phyloP scores from a whole-genome alignment of 2,113 vertebrate genomes.

The Hydrolagus affinis region DNA sequence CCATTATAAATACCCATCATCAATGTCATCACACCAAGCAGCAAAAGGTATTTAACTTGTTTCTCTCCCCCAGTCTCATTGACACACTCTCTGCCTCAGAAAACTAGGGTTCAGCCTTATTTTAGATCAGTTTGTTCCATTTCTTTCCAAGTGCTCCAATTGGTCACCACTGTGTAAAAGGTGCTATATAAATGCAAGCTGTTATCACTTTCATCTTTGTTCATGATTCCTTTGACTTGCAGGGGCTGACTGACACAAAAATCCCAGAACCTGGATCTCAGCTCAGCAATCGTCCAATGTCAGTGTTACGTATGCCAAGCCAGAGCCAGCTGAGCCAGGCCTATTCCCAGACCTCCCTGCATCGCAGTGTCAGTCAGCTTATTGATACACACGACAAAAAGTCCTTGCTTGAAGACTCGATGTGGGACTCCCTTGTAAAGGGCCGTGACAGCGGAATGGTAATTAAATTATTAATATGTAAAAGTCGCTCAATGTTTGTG shows the following conservation, averaged over 20 bases:
- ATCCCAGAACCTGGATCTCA: slow-evolving; percentile 54
- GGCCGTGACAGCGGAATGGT: slow-evolving; percentile 72
- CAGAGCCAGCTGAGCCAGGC: slow-evolving; percentile 58
- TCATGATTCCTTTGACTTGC: neutral
- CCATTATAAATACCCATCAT: too few relatives aligned
- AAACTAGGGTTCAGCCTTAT: too few relatives aligned
- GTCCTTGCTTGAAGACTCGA: slow-evolving; percentile 57
- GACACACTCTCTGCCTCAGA: too few relatives aligned
- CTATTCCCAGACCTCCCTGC: slow-evolving; percentile 67
- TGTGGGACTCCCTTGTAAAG: slow-evolving; percentile 70
- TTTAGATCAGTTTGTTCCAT: too few relatives aligned
- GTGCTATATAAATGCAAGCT: neutral
- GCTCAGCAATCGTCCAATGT: slow-evolving; percentile 47
- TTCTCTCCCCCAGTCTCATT: too few relatives aligned
- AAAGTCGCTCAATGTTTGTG: neutral
- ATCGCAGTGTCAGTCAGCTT: slow-evolving; percentile 79
- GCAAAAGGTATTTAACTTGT: too few relatives aligned
- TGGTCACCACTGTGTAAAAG: neutral
- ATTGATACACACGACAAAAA: slow-evolving; percentile 70
- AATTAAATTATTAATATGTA: slow-evolving; percentile 43
- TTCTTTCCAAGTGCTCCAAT: too few relatives aligned
- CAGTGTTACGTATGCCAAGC: slow-evolving; percentile 57
- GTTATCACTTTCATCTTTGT: neutral
- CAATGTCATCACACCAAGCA: too few relatives aligned
- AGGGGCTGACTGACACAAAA: slow-evolving; percentile 77